phyloP scores from a whole-genome alignment of 1,140 invertebrate genomes.

The Hycleus cichorii region DNA sequence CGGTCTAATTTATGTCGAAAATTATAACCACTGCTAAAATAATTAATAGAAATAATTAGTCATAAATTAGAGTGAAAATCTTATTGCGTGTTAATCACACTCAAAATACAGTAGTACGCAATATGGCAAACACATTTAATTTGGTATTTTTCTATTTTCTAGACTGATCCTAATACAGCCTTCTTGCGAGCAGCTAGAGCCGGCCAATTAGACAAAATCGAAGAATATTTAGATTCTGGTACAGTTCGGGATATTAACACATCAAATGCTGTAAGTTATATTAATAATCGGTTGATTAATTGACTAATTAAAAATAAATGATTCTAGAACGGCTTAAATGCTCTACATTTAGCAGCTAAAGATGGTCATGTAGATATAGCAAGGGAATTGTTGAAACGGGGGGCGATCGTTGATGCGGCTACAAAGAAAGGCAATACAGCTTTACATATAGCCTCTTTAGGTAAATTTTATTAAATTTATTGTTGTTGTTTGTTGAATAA shows the following conservation, averaged over 20 bases:
- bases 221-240: conserved; percentile 86
- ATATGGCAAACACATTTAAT: background rate
- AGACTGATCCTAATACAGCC: conserved; percentile 75
- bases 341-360: conserved; percentile 94
- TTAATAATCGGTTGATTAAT: background rate
- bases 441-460: conserved; percentile 96
- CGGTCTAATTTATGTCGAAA: too few relatives aligned
- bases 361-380: conserved; percentile 96
- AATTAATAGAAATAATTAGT: too few relatives aligned
- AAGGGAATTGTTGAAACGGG: conserved; percentile 79
- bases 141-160: conserved; percentile 41
- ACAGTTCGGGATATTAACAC: conserved; percentile 91
- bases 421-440: conserved; percentile 99
- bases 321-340: conserved; percentile 91
- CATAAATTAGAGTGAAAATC: too few relatives aligned
- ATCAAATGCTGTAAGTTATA: conserved; percentile 84
- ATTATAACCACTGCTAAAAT: too few relatives aligned
- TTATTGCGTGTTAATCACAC: too few relatives aligned
- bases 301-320: conserved; percentile 1
- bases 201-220: conserved; percentile 90
- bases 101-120: too few relatives aligned
- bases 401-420: conserved; percentile 89
- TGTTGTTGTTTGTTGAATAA: background rate
- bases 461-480: conserved; percentile 40
- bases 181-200: conserved; percentile 92